Percentiles rank a stretch among this genome's conserved stretches.
These are phyloP conservation scores for Diploptera punctata DNA, from an alignment of 2,888 invertebrate genomes.

Conservation along the genomic window DNA sequence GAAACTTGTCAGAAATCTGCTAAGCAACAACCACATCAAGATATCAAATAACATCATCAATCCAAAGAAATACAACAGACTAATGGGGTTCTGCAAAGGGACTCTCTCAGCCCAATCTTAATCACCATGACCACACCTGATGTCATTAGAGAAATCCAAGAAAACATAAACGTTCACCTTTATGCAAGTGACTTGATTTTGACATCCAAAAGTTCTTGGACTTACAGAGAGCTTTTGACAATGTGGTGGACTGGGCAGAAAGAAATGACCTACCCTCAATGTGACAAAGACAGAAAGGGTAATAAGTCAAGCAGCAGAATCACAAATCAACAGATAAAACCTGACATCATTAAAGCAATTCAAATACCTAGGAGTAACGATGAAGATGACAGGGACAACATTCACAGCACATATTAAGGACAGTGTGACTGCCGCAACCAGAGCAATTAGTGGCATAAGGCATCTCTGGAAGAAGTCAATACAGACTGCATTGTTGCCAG, in stretches of 20 bases:
- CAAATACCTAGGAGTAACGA: too few species aligned
- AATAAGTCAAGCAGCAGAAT: too few species aligned
- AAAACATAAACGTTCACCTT: neutral
- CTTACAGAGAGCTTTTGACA: neutral
- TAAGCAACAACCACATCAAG: neutral
- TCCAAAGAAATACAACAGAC: neutral
- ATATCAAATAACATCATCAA: neutral
- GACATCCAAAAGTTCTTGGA: neutral
- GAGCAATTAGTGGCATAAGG: neutral
- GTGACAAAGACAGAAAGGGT: neutral
- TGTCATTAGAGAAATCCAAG: neutral
- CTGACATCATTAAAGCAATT: too few species aligned
- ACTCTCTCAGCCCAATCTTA: neutral
- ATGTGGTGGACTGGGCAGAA: neutral
- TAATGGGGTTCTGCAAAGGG: too few species aligned
- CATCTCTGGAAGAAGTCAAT: neutral
- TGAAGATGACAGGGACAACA: neutral
- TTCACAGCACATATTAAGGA: too few species aligned
- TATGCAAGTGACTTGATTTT: neutral
- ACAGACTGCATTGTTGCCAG: neutral
- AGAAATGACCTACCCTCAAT: neutral
- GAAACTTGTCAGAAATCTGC: too few species aligned
- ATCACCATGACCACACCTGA: neutral
- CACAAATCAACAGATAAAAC: too few species aligned
- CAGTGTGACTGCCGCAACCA: neutral